Conservation (phyloP, 2,888 invertebrate species). For the Chrysolina oricalcia region DNA sequence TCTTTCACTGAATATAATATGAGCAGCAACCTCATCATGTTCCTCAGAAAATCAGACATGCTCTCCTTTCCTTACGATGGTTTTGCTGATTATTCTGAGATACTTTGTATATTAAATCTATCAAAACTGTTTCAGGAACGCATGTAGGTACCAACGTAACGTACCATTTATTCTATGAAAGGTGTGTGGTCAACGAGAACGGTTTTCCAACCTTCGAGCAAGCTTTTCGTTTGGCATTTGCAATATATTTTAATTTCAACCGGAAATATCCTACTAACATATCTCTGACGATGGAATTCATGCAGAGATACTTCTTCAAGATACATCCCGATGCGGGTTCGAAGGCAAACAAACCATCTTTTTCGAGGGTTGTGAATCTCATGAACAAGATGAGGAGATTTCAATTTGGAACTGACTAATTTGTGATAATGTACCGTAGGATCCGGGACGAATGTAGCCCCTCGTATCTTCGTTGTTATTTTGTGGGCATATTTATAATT, state of each 20-base stretch:
- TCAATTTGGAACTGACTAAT: not conserved
- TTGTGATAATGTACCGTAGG: too few species aligned
- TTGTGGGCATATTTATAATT: too few species aligned
- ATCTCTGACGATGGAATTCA: conserved; percentile 41
- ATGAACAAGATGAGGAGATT: conserved; percentile 30
- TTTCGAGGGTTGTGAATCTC: conserved; percentile 36
- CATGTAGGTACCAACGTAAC: not conserved
- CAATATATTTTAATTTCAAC: conserved; percentile 45
- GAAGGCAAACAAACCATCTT: conserved; percentile 37
- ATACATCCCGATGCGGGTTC: conserved; percentile 50
- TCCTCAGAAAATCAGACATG: too few species aligned
- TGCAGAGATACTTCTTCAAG: conserved; percentile 48
- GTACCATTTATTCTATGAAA: not conserved
- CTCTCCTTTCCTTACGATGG: too few species aligned
- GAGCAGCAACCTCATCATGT: too few species aligned
- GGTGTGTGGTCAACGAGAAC: not conserved
- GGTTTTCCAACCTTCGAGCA: conserved; percentile 32
- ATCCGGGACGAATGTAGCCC: too few species aligned
- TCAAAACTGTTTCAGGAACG: not conserved
- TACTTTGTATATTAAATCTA: not conserved
- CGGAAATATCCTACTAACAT: conserved; percentile 42
- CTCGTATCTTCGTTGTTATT: too few species aligned
- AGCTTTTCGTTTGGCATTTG: conserved; percentile 36
- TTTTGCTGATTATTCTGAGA: too few species aligned
- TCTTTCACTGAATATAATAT: too few species aligned